These are phyloP conservation scores for Anneissia japonica DNA, from an alignment of 35 echinoderm and acorn worm genomes.

Conservation along the genomic window DNA sequence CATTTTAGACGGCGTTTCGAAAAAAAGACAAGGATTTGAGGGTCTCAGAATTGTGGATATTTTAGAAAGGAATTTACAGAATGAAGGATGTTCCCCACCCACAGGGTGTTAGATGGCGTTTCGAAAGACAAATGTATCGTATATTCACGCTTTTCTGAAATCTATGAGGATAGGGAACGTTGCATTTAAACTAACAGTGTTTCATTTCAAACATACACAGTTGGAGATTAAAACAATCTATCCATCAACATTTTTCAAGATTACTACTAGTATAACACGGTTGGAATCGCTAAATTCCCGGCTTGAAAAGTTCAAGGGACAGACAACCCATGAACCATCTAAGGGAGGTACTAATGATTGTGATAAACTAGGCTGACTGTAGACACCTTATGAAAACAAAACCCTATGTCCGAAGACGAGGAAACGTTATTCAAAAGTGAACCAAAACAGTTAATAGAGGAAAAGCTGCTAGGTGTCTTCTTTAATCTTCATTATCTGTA, in stretches of 20 bases:
- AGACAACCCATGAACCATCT: neutral
- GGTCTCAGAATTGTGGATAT: too few species aligned
- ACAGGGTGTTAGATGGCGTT: too few species aligned
- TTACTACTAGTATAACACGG: too few species aligned
- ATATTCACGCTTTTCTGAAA: too few species aligned
- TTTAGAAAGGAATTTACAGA: too few species aligned
- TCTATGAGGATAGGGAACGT: too few species aligned
- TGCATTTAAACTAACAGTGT: too few species aligned
- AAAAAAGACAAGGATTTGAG: too few species aligned
- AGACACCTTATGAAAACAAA: constrained; percentile 1
- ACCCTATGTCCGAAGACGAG: neutral
- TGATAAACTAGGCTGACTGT: neutral
- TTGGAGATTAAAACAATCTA: neutral
- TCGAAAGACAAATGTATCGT: too few species aligned
- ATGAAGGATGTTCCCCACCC: too few species aligned
- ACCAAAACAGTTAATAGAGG: neutral
- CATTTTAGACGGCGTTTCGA: too few species aligned
- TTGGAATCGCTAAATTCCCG: neutral
- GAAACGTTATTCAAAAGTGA: too few species aligned
- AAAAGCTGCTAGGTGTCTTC: neutral
- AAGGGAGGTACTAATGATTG: neutral
- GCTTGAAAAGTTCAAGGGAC: neutral
- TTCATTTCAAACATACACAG: neutral
- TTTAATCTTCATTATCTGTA: neutral
- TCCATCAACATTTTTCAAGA: neutral